These are phyloP conservation scores for Caenorhabditis uteleia DNA, from an alignment of 2,888 invertebrate species.

Conservation along the genomic window DNA sequence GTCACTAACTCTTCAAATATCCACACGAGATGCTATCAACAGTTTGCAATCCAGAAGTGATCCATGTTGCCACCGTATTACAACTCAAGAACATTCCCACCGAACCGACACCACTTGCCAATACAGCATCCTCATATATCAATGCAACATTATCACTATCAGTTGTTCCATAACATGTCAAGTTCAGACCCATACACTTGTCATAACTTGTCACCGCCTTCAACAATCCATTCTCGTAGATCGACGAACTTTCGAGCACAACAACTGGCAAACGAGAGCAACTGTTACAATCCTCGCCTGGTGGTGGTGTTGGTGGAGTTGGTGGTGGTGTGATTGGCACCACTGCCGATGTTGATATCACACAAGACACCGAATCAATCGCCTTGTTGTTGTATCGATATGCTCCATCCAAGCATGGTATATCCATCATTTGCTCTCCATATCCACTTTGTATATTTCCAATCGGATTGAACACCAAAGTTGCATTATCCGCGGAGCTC, in stretches of 20 bases:
- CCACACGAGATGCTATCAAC: conserved; percentile 33
- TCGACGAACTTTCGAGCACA: conserved; percentile 13
- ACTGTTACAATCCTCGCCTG: conserved; percentile 22
- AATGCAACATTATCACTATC: conserved; percentile 17
- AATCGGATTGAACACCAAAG: conserved; percentile 22
- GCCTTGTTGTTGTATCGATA: conserved; percentile 19
- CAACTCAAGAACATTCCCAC: conserved; percentile 14
- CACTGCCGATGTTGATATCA: conserved; percentile 8
- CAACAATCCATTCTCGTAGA: conserved; percentile 24
- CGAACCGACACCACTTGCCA: conserved; percentile 1
- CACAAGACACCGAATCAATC: conserved; percentile 6
- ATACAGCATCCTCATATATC: conserved; percentile 16
- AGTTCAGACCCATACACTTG: conserved; percentile 20
- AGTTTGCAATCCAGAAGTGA: conserved; percentile 15
- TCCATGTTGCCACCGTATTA: conserved; percentile 18
- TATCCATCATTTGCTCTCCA: conserved; percentile 16
- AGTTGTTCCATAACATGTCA: conserved; percentile 24
- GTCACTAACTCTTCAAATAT: conserved; percentile 4
- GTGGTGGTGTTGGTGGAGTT: conserved; percentile 4
- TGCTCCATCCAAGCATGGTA: conserved; percentile 25
- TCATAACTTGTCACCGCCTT: conserved; percentile 19
- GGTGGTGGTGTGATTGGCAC: conserved; percentile 13
- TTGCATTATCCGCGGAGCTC: conserved; percentile 15
- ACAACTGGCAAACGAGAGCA: conserved; percentile 22
- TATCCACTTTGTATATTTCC: conserved; percentile 10